Percentiles rank a stretch among this genome's conserved stretches.
Conservation (phyloP, 2,888 invertebrate genomes). For the Himalopsyche anomala region DNA sequence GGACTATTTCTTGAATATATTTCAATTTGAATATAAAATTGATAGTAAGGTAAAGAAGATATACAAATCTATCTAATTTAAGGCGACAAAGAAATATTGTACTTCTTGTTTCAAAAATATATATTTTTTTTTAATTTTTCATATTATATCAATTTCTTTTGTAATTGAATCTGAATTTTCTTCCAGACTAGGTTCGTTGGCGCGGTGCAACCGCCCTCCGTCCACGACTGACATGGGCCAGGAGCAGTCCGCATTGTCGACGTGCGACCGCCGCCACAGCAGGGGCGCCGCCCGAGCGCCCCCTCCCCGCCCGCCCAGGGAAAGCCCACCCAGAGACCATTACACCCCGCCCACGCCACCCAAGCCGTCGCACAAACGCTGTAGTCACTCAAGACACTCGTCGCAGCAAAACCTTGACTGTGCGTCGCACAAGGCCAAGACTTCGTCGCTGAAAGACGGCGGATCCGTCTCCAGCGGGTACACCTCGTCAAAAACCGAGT, state of each 20-base stretch:
- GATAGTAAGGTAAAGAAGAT: too few species aligned
- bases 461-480: conserved; percentile 60
- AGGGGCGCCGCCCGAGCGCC: conserved; percentile 67
- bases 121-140: too few species aligned
- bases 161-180: background rate
- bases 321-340: conserved; percentile 67
- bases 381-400: conserved; percentile 4
- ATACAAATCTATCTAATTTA: too few species aligned
- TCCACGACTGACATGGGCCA: conserved; percentile 62
- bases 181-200: conserved; percentile 32
- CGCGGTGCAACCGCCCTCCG: conserved; percentile 34
- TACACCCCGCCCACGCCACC: conserved; percentile 32
- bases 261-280: conserved; percentile 57
- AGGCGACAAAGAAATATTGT: too few species aligned
- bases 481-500: conserved; percentile 58
- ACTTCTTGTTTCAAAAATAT: too few species aligned
- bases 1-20: too few species aligned
- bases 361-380: background rate
- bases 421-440: conserved; percentile 7
- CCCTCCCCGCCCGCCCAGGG: conserved; percentile 52
- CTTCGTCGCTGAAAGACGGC: conserved; percentile 47
- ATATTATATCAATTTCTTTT: too few species aligned
- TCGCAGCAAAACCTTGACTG: conserved; percentile 17
- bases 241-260: conserved; percentile 64
- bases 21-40: too few species aligned